Percentiles rank a stretch among this genome's conserved stretches.
Evolutionary conservation across 2,113 vertebrate species (phyloP).

Genomic region (Saccopteryx leptura): DNA sequence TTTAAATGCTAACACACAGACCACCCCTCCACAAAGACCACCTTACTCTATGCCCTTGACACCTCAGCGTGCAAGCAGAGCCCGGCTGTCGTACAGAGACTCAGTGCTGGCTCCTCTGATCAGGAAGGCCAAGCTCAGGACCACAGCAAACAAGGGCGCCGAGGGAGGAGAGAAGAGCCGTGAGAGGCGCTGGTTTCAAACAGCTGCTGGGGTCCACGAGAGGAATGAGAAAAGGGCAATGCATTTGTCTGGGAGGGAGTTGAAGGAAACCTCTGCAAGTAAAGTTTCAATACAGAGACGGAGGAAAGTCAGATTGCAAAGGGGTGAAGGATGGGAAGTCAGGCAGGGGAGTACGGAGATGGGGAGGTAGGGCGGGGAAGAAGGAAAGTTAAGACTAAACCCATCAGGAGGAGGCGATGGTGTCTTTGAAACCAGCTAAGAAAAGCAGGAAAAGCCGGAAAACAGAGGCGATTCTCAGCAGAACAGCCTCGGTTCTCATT

Average conservation of each 20-base stretch:
- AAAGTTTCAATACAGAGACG: not conserved
- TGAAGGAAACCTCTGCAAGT: not conserved
- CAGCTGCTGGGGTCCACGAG: not conserved
- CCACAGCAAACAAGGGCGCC: too few species aligned
- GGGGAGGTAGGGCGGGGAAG: not conserved
- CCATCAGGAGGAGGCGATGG: not conserved
- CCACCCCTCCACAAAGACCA: not conserved
- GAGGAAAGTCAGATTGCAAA: too few species aligned
- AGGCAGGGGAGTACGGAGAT: not conserved
- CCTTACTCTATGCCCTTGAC: not conserved
- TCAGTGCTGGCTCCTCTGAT: not conserved
- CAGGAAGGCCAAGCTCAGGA: not conserved
- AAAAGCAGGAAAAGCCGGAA: not conserved
- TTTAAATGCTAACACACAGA: not conserved
- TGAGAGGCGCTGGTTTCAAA: not conserved
- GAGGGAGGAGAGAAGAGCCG: too few species aligned
- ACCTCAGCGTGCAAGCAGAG: not conserved
- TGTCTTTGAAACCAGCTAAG: not conserved
- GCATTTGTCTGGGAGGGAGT: not conserved
- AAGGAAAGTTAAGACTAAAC: not conserved
- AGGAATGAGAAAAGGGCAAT: not conserved
- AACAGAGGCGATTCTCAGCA: not conserved
- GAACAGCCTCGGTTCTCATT: not conserved
- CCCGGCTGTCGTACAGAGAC: not conserved
- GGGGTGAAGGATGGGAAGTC: not conserved